Base-by-base conservation (phyloP, 1,140 invertebrate genomes). In the Episyrphus balteatus region DNA sequence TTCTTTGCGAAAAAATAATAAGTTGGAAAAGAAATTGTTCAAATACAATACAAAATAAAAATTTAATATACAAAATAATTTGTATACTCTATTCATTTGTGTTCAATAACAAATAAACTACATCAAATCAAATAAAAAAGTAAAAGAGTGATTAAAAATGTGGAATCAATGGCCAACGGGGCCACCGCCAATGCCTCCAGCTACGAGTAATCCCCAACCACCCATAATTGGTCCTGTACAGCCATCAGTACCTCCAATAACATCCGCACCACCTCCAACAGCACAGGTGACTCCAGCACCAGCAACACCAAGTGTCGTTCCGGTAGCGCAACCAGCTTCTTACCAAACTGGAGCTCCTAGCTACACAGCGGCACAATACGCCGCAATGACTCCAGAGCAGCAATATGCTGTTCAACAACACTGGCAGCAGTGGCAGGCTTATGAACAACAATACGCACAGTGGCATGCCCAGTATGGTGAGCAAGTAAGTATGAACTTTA, bases 391-490 rank as follows among this genome's bases (percentile, higher is more conserved):
- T 0, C 61, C 64, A 8, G 64, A 62, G 21, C 61, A 62, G 45
- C 68, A 66, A 47, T 58, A 54, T 43, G 57, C 58, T 1, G 46
- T 78, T 47, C 83, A 87, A 60, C 83, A 86, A 61, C 83, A 86
- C 57, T 88, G 84, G 84, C 76, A 84, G 44, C 84, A 88, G 56
- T 88, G 86, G 86, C 76, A 82, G 31, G 82, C 83, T 51, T 88
- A 85, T 82, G 84, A 88, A 59, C 83, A 86, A 56, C 84, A 88
- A 56, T 88, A 86, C 61, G 79, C 83, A 37, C 84, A 87, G 56
- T 89, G 86, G 86, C 85, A 88, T 60, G 76, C 77, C 39, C 83
- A 87, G 58, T 87, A 86, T 67, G 84, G 83, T 38, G 82, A 84
- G 42, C 83, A 86, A 75, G 83, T 86, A 68, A 51, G 32, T 37